A percentile compares a stretch with the other conserved stretches of the same genome.
These are phyloP conservation scores for Scartelaos histophorus DNA, from an alignment of 2,113 vertebrate genomes.

Conservation along the genomic window DNA sequence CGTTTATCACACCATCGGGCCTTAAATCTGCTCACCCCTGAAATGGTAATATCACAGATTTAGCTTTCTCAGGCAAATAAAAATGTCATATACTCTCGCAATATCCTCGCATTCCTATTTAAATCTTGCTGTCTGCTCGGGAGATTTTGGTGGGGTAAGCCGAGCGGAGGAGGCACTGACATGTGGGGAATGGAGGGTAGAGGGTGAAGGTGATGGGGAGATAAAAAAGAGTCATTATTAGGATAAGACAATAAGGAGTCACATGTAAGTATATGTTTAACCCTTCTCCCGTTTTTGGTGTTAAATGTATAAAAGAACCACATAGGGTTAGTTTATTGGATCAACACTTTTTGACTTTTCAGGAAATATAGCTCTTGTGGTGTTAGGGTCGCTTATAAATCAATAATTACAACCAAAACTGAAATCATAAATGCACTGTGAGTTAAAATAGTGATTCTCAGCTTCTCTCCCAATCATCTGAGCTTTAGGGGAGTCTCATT, in stretches of 20 bases:
- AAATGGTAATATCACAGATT: conserved; percentile 62
- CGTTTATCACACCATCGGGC: conserved; percentile 65
- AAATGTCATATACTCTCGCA: conserved; percentile 52
- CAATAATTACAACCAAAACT: too few relatives aligned
- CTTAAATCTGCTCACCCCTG: conserved; percentile 66
- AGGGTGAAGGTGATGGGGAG: conserved; percentile 10
- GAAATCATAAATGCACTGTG: too few relatives aligned
- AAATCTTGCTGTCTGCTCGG: conserved; percentile 35
- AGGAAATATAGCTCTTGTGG: too few relatives aligned
- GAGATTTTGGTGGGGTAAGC: conserved; percentile 30
- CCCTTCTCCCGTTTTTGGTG: too few relatives aligned
- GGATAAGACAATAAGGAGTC: not conserved
- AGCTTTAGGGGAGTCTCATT: too few relatives aligned
- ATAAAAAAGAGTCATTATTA: not conserved
- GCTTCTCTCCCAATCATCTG: too few relatives aligned
- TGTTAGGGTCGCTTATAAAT: too few relatives aligned
- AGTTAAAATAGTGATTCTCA: too few relatives aligned
- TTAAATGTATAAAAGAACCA: too few relatives aligned
- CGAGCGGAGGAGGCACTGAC: conserved; percentile 17
- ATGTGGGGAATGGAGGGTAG: conserved; percentile 17
- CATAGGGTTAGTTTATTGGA: too few relatives aligned
- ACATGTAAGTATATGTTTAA: not conserved
- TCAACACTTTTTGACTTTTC: too few relatives aligned
- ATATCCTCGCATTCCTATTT: conserved; percentile 39
- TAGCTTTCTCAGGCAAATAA: conserved; percentile 53